Conservation (phyloP, 2,113 vertebrate genomes). For the Macroglossus sobrinus region DNA sequence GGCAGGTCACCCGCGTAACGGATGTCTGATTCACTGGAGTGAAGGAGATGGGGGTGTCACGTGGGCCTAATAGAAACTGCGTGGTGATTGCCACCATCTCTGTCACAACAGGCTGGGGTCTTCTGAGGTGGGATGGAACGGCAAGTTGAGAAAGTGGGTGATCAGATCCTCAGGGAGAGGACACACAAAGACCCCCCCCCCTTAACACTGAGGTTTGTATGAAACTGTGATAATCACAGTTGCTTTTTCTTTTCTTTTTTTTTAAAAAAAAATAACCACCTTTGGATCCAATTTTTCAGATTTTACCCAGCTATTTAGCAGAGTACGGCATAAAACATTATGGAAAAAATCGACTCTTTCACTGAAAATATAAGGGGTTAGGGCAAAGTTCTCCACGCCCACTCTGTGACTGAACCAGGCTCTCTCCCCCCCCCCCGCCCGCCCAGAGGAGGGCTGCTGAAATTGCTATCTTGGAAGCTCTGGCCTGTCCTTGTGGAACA, state of each 20-base stretch:
- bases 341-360: background rate
- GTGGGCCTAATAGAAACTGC: background rate
- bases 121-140: background rate
- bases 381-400: background rate
- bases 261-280: background rate
- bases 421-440: too few species aligned
- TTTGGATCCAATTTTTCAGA: background rate
- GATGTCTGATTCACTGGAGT: background rate
- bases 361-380: background rate
- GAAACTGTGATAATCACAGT: background rate
- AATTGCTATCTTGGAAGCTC: background rate
- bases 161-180: background rate
- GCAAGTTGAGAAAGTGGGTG: background rate
- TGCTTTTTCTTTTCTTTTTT: background rate
- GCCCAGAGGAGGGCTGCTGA: background rate
- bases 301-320: background rate
- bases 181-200: background rate
- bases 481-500: background rate
- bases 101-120: conserved; percentile 45
- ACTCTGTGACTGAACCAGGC: background rate
- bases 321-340: background rate
- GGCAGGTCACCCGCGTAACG: background rate
- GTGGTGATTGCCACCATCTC: conserved; percentile 14
- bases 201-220: background rate
- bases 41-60: background rate